Evolutionary conservation across 2,888 invertebrate genomes (phyloP), one percentile per base, ranked within the genome.

Genomic region (Andrena fulva): DNA sequence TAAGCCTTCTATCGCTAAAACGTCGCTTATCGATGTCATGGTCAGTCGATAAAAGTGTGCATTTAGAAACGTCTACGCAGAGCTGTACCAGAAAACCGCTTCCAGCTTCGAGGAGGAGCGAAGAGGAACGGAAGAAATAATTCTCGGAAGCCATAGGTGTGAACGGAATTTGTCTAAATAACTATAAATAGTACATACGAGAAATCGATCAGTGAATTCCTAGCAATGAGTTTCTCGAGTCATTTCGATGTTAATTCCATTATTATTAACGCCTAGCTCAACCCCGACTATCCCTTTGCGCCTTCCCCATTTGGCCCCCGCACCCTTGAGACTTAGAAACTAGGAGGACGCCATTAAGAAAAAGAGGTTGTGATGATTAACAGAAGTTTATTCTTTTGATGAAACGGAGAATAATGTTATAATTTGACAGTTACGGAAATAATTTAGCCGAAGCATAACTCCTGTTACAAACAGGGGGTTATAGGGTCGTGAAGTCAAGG

Each of bases 131-230:
- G 62, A 75, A 50, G 64, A 35, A 29, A 74, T 56, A 87, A 83
- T 85, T 87, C 85, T 84, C 80, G 60, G 16, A 63, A 70, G n/a
- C 10, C 68, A 64, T 50, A 52, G 33, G 20, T n/a, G 33, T 56
- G 59, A 70, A 72, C 33, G 42, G 64, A n/a, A 29, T 60, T 63
- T 33, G 48, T 67, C 85, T 81, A 84, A 89, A 87, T 90, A 90
- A 42, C 12, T 3, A 42, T 42, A 42, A 42, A 3, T 16, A 16
- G 80, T 70, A 77, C 70, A 48, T 80, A 83, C 70, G 85, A 89
- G 86, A 89, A 90, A 82, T 90, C 88, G 87, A 33, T 74, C 62
- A 71, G 75, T 75, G 69, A 73, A 88, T 85, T 87, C 85, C 72
- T 80, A 66, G 81, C 70, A 35, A 64, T 79, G 71, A 76, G 71